These are phyloP conservation scores for Drosophila navojoa DNA, from an alignment of 1,140 invertebrate species.

Conservation along the genomic window DNA sequence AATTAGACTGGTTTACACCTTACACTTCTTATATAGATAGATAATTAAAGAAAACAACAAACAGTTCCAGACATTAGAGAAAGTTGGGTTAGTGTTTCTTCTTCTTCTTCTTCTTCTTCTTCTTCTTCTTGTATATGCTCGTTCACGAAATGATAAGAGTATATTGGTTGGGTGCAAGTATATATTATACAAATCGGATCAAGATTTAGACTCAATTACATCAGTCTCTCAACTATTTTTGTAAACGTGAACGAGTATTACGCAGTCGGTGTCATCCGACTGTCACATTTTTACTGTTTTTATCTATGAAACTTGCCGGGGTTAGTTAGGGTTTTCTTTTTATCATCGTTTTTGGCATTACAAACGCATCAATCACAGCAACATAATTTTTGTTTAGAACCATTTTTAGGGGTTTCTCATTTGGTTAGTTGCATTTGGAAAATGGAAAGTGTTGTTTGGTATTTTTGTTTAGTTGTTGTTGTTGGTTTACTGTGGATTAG, in stretches of 20 bases:
- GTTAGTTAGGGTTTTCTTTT: constrained; percentile 46
- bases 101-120: background rate
- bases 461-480: constrained; percentile 14
- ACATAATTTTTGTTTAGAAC: constrained; percentile 19
- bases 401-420: background rate
- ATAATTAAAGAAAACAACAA: constrained; percentile 33
- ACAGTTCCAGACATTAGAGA: constrained; percentile 54
- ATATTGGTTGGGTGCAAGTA: background rate
- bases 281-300: constrained; percentile 3
- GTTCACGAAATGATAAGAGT: background rate
- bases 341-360: constrained; percentile 47
- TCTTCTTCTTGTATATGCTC: background rate
- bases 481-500: constrained; percentile 36
- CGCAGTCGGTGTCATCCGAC: no score
- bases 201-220: no score
- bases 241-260: no score
- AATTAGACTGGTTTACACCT: constrained; percentile 78
- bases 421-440: constrained; percentile 42
- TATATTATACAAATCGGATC: no score
- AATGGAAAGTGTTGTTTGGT: constrained; percentile 39
- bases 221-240: no score
- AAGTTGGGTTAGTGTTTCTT: constrained; percentile 47
- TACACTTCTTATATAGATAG: constrained; percentile 57
- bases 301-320: constrained; percentile 31
- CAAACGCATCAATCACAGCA: constrained; percentile 63